phyloP scores from a whole-genome alignment of 2,888 invertebrate genomes.

The Pollenia griseotomentosa region DNA sequence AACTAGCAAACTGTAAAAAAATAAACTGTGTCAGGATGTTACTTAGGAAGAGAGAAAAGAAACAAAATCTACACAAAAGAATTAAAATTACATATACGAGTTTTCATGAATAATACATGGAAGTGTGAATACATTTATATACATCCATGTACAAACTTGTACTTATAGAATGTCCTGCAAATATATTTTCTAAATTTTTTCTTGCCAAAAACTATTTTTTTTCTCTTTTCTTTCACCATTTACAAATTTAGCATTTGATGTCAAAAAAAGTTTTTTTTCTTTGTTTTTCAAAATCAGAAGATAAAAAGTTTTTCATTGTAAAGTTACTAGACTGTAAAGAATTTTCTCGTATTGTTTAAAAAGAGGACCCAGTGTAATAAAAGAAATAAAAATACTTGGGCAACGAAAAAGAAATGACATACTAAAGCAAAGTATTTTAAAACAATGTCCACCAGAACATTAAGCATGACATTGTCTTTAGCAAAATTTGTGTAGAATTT shows the following conservation, averaged over 20 bases:
- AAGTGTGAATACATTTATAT: conserved; percentile 32
- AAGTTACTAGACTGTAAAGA: conserved; percentile 55
- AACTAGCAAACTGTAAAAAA: conserved; percentile 18
- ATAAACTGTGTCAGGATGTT: conserved; percentile 52
- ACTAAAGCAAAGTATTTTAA: conserved; percentile 11
- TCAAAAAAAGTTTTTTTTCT: conserved; percentile 36
- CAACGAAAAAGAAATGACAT: background rate
- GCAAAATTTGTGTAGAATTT: background rate
- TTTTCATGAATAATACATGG: background rate
- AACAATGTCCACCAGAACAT: conserved; percentile 24
- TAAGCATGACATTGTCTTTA: conserved; percentile 5
- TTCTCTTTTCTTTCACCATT: background rate
- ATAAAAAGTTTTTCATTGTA: conserved; percentile 50
- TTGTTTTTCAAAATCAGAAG: conserved; percentile 15
- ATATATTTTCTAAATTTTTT: conserved; percentile 38
- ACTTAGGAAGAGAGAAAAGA: conserved; percentile 17
- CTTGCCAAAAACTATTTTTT: background rate
- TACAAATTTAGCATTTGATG: conserved; percentile 47
- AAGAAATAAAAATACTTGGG: background rate
- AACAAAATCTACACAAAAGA: conserved; percentile 22
- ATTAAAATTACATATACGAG: conserved; percentile 9
- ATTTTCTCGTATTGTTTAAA: conserved; percentile 35
- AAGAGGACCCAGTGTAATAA: background rate
- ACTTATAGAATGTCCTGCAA: conserved; percentile 42
- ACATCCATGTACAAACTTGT: background rate